Evolutionary conservation across 2,888 invertebrate genomes (phyloP), one percentile per base, ranked within the genome.

Genomic region (Eupithecia dodoneata): DNA sequence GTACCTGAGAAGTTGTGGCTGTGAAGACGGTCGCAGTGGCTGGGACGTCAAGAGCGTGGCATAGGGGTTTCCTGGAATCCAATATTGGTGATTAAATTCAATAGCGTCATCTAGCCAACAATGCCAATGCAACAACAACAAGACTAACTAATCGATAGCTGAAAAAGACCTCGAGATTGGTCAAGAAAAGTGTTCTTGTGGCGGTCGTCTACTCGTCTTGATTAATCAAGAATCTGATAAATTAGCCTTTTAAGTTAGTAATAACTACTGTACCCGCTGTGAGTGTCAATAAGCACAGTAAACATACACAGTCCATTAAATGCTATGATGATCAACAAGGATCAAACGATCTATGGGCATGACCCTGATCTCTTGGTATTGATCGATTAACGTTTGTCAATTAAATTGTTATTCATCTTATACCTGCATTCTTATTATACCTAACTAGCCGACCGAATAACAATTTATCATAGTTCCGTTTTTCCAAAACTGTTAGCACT

Each of bases 21-120:
- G 94, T 93, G 86, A 92, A 93, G 0, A 93, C 91, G 0, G 94
- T 92, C 0, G 88, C 89, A 0, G 87, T 85, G 0, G 87, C 92
- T 55, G 84, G 70, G 9, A 94, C 82, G 0, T 87, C 89, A 0
- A 91, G 80, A 0, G 90, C 88, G 77, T 85, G 87, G 81, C 89
- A 89, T 0, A 94, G 83, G 0, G 88, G 88, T 65, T 88, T 85
- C 52, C 94, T 94, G 88, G 2, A 86, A 86, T 41, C 41, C 5
- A 52, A 18, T 3, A 9, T 55, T 18, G n/a, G 3, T 59, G 18
- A 18, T 9, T 10, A 44, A n/a, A 10, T 52, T 52, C 13, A 66
- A 66, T 7, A 42, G 42, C n/a, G 15, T 10, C 15, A 55, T 71
- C 49, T 71, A 13, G 49, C 9, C n/a, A 15, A 18, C 3, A 18